Percentiles rank a stretch among this genome's conserved stretches.
Conservation (phyloP, 2,888 invertebrate species). For the Trachelus tabidus region DNA sequence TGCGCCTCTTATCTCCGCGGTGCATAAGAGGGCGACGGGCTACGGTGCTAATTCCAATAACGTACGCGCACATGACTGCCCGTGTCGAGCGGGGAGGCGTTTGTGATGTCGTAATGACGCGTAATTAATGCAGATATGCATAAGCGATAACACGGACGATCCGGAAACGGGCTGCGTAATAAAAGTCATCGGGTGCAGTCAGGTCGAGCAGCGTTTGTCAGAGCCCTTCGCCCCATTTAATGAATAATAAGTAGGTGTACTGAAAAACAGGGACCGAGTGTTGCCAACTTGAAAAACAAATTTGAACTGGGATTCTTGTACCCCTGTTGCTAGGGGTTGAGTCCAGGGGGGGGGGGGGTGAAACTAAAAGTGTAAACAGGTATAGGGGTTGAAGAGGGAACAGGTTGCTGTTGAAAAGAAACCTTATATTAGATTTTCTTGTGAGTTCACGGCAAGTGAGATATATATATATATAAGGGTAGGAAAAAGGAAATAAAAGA, state of each 20-base stretch:
- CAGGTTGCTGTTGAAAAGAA: background rate
- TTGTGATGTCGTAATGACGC: conserved; percentile 26
- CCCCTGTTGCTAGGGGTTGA: background rate
- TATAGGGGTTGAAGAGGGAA: background rate
- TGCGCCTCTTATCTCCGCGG: conserved; percentile 14
- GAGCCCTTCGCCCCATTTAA: too few species aligned
- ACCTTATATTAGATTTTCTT: background rate
- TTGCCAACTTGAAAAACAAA: background rate
- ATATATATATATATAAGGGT: background rate
- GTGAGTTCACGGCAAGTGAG: background rate
- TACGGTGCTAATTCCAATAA: background rate
- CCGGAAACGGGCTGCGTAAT: conserved; percentile 8
- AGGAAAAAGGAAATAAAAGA: background rate
- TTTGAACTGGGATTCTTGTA: background rate
- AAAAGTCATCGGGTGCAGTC: conserved; percentile 4
- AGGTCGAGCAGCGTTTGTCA: background rate
- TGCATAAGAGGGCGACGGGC: background rate
- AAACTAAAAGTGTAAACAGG: background rate
- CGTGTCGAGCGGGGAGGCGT: conserved; percentile 15
- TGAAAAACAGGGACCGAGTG: too few species aligned
- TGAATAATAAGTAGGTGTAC: too few species aligned
- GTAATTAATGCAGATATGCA: conserved; percentile 8
- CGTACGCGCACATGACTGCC: background rate
- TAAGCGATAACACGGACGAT: background rate
- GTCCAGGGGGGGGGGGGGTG: background rate